Evolutionary conservation across 1,140 invertebrate genomes (phyloP), one percentile per base, ranked within the genome.

Genomic region (Leptopilina boulardi): DNA sequence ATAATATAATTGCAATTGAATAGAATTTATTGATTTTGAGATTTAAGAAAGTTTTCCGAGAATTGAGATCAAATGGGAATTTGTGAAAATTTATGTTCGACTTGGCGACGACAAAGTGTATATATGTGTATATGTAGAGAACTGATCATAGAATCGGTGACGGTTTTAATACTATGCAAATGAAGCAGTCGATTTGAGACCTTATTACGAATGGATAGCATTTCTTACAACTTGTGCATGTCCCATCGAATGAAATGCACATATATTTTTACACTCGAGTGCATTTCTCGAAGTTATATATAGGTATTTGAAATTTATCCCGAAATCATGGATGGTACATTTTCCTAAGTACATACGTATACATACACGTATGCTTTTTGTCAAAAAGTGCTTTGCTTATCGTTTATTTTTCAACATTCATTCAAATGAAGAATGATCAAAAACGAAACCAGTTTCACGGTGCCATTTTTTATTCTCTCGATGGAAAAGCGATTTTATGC

Each of bases 21-120:
- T 1, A 47, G 13, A 47, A 47, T 34, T 34, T 34, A 6, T 34
- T 34, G 30, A 3, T 34, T 21, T 19, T 21, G 21, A 56, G 13
- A 26, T 59, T 59, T 11, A 15, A 59, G 11, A 30, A 59, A 11
- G 21, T 26, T 26, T 59, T 21, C 10, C 10, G 13, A 11, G 10
- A 26, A 26, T 26, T 23, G 13, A 59, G 23, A 59, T 59, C 56
- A 21, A 59, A 59, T 59, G 4, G 11, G 56, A 2, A 59, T 72
- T 77, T 30, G n/a, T 11, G 42, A 71, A 74, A 80, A 86, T 85
- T 86, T 84, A 84, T 83, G 79, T 82, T 75, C 56, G 18, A 71
- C 26, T 72, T 74, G 83, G 77, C 79, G 84, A 76, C 83, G 70
- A 4, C 5, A 34, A 82, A 81, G 74, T 81, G 23, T 59, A 9